These are phyloP conservation scores for Erannis defoliaria DNA, from an alignment of 2,888 invertebrate species.

Conservation along the genomic window DNA sequence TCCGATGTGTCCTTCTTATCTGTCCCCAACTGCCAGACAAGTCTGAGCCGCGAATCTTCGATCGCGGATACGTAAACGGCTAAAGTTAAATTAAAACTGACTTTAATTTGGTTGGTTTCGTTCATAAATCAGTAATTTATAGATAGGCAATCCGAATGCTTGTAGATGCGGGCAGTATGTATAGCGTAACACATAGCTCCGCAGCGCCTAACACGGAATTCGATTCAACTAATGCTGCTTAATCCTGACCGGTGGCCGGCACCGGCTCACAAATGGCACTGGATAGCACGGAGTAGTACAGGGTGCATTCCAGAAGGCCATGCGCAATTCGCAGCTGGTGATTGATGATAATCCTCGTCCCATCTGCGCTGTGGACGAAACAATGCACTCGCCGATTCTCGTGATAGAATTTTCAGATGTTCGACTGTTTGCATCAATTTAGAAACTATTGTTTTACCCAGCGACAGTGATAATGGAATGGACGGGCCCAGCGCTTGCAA, in stretches of 20 bases:
- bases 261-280: constrained; percentile 67
- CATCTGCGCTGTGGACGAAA: constrained; percentile 68
- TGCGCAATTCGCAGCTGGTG: constrained; percentile 80
- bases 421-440: constrained; percentile 36
- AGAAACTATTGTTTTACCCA: constrained; percentile 33
- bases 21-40: constrained; percentile 30
- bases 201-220: constrained; percentile 83
- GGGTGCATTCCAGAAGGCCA: constrained; percentile 77
- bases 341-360: constrained; percentile 80
- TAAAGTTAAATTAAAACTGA: constrained; percentile 71
- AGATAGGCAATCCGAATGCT: constrained; percentile 56
- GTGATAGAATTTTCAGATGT: constrained; percentile 57
- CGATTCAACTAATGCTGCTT: constrained; percentile 83
- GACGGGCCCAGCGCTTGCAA: too few species aligned
- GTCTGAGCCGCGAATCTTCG: constrained; percentile 42
- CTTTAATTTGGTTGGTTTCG: constrained; percentile 53
- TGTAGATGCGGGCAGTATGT: constrained; percentile 46
- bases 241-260: constrained; percentile 73
- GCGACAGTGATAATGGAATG: too few species aligned
- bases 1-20: background rate
- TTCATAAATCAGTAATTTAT: constrained; percentile 58
- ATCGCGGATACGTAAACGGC: constrained; percentile 68
- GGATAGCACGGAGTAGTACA: constrained; percentile 58
- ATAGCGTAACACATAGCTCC: constrained; percentile 72
- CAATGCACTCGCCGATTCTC: constrained; percentile 56